phyloP scores from a whole-genome alignment of 2,888 invertebrate genomes.

The Danaus chrysippus region DNA sequence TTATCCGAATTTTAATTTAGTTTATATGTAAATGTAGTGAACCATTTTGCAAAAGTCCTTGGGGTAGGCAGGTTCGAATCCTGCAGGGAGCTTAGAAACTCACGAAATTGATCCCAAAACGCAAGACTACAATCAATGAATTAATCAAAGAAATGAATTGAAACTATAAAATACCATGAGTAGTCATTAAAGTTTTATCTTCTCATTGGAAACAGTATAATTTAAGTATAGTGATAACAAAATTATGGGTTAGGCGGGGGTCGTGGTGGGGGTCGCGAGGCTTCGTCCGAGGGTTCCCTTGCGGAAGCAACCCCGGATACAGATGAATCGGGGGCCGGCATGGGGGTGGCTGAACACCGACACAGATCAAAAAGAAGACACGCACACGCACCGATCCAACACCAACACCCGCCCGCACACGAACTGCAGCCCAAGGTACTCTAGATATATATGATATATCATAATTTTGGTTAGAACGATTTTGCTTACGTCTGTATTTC shows the following conservation, averaged over 20 bases:
- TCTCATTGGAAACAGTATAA: neutral
- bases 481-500: too few species aligned
- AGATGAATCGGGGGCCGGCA: slow-evolving; percentile 81
- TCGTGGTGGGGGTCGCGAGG: slow-evolving; percentile 62
- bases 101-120: neutral
- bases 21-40: too few species aligned
- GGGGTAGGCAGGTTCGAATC: slow-evolving; percentile 22
- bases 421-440: slow-evolving; percentile 44
- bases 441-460: too few species aligned
- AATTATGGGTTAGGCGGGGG: slow-evolving; percentile 38
- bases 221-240: neutral
- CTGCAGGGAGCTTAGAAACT: slow-evolving; percentile 15
- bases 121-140: too few species aligned
- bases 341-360: slow-evolving; percentile 60
- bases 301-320: slow-evolving; percentile 86
- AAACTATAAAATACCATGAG: neutral
- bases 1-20: too few species aligned
- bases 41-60: neutral
- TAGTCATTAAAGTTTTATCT: neutral
- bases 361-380: slow-evolving; percentile 68
- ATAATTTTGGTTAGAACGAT: too few species aligned
- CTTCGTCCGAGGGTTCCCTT: slow-evolving; percentile 84
- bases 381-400: slow-evolving; percentile 47
- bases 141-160: neutral
- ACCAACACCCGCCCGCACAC: slow-evolving; percentile 53